Evolutionary conservation across 1,140 invertebrate species (phyloP), one percentile per base, ranked within the genome.

Genomic region (Wasmannia auropunctata): DNA sequence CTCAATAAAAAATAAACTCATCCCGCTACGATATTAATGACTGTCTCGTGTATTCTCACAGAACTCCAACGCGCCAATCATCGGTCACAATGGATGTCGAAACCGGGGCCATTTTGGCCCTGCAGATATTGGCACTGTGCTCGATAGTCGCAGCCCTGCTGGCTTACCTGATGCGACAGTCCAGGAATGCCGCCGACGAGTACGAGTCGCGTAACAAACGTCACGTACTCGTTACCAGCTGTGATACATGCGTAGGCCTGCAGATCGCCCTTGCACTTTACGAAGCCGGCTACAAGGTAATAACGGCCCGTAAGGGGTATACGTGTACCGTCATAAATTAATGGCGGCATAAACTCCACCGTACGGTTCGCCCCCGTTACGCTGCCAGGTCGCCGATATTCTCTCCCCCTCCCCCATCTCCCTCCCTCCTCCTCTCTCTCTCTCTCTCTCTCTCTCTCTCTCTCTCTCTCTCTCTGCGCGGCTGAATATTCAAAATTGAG

Each of bases 131-230:
- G 72, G 97, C 97, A 1, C 94, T 98, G 22, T 97, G 97, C 93
- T 97, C 97, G 54, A 97, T 98, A 86, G 97, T 97, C 34, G 97
- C 97, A 1, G 97, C 97, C 10, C 95, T 98, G 85, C 94, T 98
- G 74, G 95, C 97, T 80, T 98, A 98, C 90, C 94, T 98, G 79
- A 95, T 97, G 90, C 96, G 97, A 90, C 97, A 97, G 93, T 97
- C 97, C 40, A 95, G 96, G 86, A 96, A 96, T 28, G 96, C 96
- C 7, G 89, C 85, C 58, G 93, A 94, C 31, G 94, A 94, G 70
- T 94, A 91, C 83, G 92, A 93, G 83, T 92, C 93, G 46, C 91
- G 93, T 28, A 92, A 91, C 85, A 94, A 92, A 88, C 92, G 94
- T 25, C 94, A 95, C 34, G 96, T 98, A 10, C 95, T 98, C 43